Base-by-base conservation (phyloP, 1,140 invertebrate species). In the Platyscapa corneri region DNA sequence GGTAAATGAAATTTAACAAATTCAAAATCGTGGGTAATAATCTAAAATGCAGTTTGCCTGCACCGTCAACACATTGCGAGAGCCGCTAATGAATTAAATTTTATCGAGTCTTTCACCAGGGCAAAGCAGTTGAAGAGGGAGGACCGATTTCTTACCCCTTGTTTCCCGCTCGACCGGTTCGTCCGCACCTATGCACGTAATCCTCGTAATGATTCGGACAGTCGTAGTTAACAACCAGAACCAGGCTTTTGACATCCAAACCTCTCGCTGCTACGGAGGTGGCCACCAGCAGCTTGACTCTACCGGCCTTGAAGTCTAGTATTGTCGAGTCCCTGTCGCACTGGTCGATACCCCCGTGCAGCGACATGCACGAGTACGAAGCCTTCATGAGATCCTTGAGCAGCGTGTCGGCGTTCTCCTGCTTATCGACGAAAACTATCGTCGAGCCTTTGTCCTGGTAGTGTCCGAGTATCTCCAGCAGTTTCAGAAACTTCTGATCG, bases 151-250 rank as follows among this genome's bases (percentile, higher is more conserved):
- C 75, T 72, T 86, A 92, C 32, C 99, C 99, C 93, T 99, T 99
- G 90, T 99, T 99, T 7, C 99, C 99, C 39, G 99, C 99, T 75
- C 99, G 94, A 2, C 97, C 97, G 0, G 97, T 98, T 74, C 97
- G 95, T 67, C 99, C 99, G 93, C 98, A 99, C 89, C 99, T 93
- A 92, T 99, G 99, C 18, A 99, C 99, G 93, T 99, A 99, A 94
- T 99, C 99, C 94, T 99, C 99, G 91, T 99, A 99, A 93, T 99
- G 99, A 94, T 99, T 99, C 0, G 99, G 99, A 91, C 98, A 99
- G 94, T 99, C 99, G 93, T 99, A 99, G 93, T 99, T 99, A 0
- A 99, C 96, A 3, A 99, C 99, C 2, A 99, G 93, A 88, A 99
- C 99, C 6, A 99, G 95, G 89, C 99, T 98, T 91, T 99, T 99